These are phyloP conservation scores for Periphyllus acericola DNA, from an alignment of 2,888 invertebrate species.

Conservation along the genomic window DNA sequence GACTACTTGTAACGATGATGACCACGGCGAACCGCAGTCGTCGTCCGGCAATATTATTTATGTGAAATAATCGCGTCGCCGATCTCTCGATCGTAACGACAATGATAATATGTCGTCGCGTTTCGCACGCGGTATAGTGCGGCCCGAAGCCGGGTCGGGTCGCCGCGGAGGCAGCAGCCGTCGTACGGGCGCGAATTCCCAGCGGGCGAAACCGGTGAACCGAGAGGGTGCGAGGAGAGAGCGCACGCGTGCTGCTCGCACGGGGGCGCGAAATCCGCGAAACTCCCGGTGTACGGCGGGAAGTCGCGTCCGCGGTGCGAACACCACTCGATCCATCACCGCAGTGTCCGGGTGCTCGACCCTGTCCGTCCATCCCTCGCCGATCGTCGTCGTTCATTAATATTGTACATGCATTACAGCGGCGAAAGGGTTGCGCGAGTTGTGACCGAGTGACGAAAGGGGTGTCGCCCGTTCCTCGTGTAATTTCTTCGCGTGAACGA, in stretches of 20 bases:
- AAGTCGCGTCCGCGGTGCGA: background rate
- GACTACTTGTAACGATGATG: too few relatives aligned
- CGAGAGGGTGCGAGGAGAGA: too few relatives aligned
- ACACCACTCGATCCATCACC: slow-evolving; percentile 21
- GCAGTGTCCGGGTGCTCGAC: background rate
- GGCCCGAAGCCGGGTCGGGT: too few relatives aligned
- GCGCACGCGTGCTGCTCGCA: background rate
- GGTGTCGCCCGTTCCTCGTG: too few relatives aligned
- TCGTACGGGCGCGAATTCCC: background rate
- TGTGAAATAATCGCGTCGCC: too few relatives aligned
- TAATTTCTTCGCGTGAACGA: background rate
- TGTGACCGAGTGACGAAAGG: background rate
- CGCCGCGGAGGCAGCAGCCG: background rate
- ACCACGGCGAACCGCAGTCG: too few relatives aligned
- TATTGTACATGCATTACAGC: background rate
- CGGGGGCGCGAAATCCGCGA: slow-evolving; percentile 1
- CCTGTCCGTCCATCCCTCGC: background rate
- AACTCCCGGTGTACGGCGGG: too few relatives aligned
- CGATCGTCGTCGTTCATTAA: too few relatives aligned
- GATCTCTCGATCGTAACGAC: too few relatives aligned
- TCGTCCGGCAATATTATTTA: too few relatives aligned
- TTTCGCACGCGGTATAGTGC: too few relatives aligned
- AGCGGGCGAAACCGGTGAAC: background rate
- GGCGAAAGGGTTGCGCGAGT: background rate
- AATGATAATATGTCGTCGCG: background rate